Percentiles rank a stretch among this genome's conserved stretches.
phyloP scores from a whole-genome alignment of 2,113 vertebrate species.

The Perognathus longimembris region DNA sequence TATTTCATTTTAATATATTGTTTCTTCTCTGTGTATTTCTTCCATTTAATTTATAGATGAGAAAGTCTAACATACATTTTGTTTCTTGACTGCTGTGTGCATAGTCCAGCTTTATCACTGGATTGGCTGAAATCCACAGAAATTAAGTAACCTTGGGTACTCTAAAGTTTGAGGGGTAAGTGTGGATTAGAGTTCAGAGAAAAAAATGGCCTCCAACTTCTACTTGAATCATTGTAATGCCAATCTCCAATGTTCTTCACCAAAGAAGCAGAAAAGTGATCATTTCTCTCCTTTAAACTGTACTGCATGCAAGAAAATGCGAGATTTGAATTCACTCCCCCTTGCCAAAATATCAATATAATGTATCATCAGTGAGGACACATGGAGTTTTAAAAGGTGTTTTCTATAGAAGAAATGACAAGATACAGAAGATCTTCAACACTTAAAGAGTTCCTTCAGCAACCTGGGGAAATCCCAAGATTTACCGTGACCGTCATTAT shows the following conservation, averaged over 20 bases:
- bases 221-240: conserved; percentile 38
- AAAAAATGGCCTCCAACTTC: not conserved
- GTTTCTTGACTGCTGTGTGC: conserved; percentile 60
- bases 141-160: conserved; percentile 50
- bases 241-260: not conserved
- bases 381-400: not conserved
- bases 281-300: not conserved
- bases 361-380: not conserved
- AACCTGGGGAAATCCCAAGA: not conserved
- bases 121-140: conserved; percentile 63
- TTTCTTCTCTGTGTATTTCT: not conserved
- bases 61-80: conserved; percentile 40
- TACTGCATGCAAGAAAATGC: not conserved
- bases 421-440: not conserved
- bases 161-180: not conserved
- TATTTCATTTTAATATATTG: not conserved
- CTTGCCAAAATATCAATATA: not conserved
- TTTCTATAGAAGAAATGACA: not conserved
- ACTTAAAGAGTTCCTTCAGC: not conserved
- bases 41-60: conserved; percentile 64
- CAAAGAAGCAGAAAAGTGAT: not conserved
- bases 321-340: not conserved
- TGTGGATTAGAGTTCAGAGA: conserved; percentile 63
- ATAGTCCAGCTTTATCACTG: conserved; percentile 69
- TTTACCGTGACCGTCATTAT: not conserved